phyloP scores from a whole-genome alignment of 2,797 vertebrate species.

The Oophaga sylvatica region DNA sequence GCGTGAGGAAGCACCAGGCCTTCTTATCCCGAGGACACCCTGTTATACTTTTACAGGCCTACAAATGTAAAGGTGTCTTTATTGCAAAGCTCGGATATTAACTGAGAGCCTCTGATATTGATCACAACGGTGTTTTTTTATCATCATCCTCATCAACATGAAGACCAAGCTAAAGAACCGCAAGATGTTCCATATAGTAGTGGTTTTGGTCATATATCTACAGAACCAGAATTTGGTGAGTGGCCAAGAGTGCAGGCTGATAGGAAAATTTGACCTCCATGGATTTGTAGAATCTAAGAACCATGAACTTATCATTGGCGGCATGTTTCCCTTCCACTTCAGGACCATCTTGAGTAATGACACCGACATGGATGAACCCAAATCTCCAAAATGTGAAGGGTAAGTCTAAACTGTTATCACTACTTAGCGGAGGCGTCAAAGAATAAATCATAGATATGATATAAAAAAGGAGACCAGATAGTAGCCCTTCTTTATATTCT shows the following conservation, averaged over 20 bases:
- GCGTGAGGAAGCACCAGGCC: conserved; percentile 44
- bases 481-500: background rate
- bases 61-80: conserved; percentile 1
- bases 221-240: conserved; percentile 50
- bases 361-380: conserved; percentile 76
- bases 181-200: conserved; percentile 63
- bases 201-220: conserved; percentile 70
- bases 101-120: conserved; percentile 44
- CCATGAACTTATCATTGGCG: conserved; percentile 79
- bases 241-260: conserved; percentile 76
- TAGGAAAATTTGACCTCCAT: conserved; percentile 85
- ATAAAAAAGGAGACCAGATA: background rate
- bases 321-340: conserved; percentile 83
- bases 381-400: conserved; percentile 82
- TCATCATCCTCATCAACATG: conserved; percentile 59
- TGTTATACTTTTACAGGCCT: conserved; percentile 45
- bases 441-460: background rate
- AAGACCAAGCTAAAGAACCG: conserved; percentile 56
- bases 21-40: conserved; percentile 43
- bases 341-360: conserved; percentile 72
- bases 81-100: background rate
- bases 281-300: conserved; percentile 81
- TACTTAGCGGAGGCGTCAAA: background rate
- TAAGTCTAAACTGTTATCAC: conserved; percentile 67
- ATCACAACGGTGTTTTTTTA: conserved; percentile 15